Base-by-base conservation (phyloP, 2,797 vertebrate species). In the Sternarchorhynchus goeldii region DNA sequence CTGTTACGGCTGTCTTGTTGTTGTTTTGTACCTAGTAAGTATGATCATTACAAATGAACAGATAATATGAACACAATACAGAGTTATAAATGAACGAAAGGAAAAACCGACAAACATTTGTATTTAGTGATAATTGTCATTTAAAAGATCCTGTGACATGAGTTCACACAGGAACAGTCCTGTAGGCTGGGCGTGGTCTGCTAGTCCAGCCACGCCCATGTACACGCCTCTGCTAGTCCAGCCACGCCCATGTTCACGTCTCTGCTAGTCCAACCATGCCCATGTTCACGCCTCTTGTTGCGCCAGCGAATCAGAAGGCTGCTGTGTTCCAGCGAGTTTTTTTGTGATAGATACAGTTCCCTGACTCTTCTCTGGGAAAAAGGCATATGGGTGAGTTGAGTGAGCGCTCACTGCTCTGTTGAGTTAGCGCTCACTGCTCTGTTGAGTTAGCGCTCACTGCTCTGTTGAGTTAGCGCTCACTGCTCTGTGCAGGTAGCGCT, bases 311-410 rank as follows among this genome's bases (percentile, higher is more conserved):
- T 50, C 45, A 50, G 45, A 75, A 34, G 69, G 73, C 36, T 50
- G 70, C 36, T 73, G 32, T 39, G 67, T 16, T 76, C 78, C 63
- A 60, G 75, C 62, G 71, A 78, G 56, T 74, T 73, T 82, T 12
- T 25, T 12, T 25, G 57, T 16, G 72, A 57, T 34, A 55, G 12
- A 56, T 76, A 29, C 55, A 17, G 60, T 50, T 68, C 65, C 58
- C 62, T 62, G 57, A 58, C 70, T 83, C 18, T 16, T 79, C 68
- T 76, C 18, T 45, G 57, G 65, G 59, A 71, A 86, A 90, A 93
- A 94, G 93, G 93, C 93, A 93, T 89, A 91, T 87, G 88, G 91
- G 92, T 93, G 92, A 93, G 90, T 91, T 90, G 85, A 69, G 83
- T 18, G 0, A 4, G 39, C 39, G 39, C 39, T 7, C 39, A 10